These are phyloP conservation scores for Sitta europaea DNA, from an alignment of 2,113 vertebrate genomes.

Conservation along the genomic window DNA sequence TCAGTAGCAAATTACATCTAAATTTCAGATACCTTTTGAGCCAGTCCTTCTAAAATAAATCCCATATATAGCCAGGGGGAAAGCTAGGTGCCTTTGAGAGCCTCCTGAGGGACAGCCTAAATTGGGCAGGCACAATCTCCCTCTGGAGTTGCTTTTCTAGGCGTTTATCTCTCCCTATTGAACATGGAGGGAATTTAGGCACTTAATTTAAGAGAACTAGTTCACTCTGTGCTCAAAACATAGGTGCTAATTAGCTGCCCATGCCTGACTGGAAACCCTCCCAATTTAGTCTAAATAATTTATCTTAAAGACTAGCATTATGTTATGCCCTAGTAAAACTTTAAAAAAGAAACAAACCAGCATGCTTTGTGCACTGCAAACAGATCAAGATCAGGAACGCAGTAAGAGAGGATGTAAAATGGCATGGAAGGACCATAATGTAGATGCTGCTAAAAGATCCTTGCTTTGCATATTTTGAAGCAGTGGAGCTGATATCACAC, in stretches of 20 bases:
- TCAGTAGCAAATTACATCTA: neutral
- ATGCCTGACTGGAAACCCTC: neutral
- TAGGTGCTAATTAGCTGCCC: constrained; percentile 34
- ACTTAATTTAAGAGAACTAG: constrained; percentile 56
- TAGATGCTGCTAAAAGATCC: neutral
- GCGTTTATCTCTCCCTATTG: neutral
- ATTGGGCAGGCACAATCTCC: neutral
- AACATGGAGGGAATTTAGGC: neutral
- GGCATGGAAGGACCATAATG: neutral
- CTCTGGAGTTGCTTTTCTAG: constrained; percentile 21
- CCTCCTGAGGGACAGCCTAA: constrained; percentile 1
- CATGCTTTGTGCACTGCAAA: neutral
- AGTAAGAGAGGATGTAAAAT: rapidly evolving
- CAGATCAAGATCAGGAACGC: neutral
- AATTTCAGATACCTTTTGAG: neutral
- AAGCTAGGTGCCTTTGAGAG: constrained; percentile 48
- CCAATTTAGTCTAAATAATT: neutral
- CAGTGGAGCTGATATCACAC: neutral
- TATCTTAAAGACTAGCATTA: neutral
- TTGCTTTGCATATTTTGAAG: neutral
- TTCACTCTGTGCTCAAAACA: constrained; percentile 51
- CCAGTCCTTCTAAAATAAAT: neutral
- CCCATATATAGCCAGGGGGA: neutral
- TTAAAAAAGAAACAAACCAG: neutral
- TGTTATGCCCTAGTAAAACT: neutral